phyloP scores from a whole-genome alignment of 2,888 invertebrate genomes.

The Slavum lentiscoides region DNA sequence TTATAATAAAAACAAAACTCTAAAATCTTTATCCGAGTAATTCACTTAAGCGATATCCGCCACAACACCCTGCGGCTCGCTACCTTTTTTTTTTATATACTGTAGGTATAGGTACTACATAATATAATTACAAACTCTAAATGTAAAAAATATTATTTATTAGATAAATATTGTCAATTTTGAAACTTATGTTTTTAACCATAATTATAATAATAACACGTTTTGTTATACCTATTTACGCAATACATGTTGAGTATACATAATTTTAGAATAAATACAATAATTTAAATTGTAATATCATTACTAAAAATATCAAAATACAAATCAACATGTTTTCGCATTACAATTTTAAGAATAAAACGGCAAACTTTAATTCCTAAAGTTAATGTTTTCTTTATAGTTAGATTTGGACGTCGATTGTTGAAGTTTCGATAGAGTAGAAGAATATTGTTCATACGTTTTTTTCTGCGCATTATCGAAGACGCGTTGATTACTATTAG shows the following conservation, averaged over 20 bases:
- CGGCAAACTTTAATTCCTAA: background rate
- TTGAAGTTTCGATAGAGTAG: background rate
- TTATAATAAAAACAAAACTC: no score
- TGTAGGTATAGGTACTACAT: no score
- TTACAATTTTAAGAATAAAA: background rate
- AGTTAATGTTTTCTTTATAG: background rate
- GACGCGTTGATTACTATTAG: background rate
- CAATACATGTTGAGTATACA: background rate
- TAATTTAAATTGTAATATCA: background rate
- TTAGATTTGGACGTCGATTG: background rate
- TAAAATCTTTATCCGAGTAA: no score
- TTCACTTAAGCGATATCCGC: no score
- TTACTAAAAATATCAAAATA: background rate
- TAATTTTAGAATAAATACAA: background rate
- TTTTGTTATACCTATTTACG: background rate
- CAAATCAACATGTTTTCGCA: background rate
- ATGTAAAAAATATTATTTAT: background rate
- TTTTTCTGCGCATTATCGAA: background rate
- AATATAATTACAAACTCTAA: no score
- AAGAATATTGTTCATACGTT: background rate
- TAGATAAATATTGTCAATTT: background rate
- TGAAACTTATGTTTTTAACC: background rate
- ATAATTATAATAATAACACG: background rate
- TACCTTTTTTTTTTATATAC: no score
- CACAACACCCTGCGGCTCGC: no score